Percentiles rank a stretch among this genome's conserved stretches.
Evolutionary conservation across 2,113 vertebrate species (phyloP).

Genomic region (Callaeas wilsoni): DNA sequence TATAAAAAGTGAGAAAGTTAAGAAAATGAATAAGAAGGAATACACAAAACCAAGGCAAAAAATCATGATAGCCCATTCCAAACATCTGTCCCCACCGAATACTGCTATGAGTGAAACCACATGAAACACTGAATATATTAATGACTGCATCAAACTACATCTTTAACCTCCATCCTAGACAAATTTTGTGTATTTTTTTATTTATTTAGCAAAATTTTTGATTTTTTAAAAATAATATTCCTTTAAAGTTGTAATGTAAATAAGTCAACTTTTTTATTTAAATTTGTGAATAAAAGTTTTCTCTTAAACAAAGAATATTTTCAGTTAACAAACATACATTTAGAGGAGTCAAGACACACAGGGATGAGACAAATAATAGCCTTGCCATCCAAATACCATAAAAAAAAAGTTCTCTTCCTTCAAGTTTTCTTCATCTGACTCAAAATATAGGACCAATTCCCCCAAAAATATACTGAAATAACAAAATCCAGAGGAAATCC

Average conservation of each 20-base stretch:
- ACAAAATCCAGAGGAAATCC: background rate
- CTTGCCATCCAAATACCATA: background rate
- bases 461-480: background rate
- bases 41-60: background rate
- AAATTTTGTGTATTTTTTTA: background rate
- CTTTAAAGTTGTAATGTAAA: background rate
- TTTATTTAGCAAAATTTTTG: background rate
- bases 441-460: background rate
- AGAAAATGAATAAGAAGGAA: background rate
- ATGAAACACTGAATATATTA: accelerated
- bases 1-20: background rate
- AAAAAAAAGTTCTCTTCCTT: background rate
- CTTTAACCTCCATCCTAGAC: background rate
- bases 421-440: background rate
- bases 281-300: background rate
- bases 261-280: background rate
- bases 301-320: background rate
- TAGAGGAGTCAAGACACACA: background rate
- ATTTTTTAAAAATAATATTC: too few relatives aligned
- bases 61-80: background rate
- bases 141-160: background rate
- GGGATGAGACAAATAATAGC: background rate
- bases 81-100: background rate
- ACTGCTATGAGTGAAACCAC: background rate
- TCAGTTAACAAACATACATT: background rate